Evolutionary conservation across 1,140 invertebrate species (phyloP).

Genomic region (Zeugodacus cucurbitae): DNA sequence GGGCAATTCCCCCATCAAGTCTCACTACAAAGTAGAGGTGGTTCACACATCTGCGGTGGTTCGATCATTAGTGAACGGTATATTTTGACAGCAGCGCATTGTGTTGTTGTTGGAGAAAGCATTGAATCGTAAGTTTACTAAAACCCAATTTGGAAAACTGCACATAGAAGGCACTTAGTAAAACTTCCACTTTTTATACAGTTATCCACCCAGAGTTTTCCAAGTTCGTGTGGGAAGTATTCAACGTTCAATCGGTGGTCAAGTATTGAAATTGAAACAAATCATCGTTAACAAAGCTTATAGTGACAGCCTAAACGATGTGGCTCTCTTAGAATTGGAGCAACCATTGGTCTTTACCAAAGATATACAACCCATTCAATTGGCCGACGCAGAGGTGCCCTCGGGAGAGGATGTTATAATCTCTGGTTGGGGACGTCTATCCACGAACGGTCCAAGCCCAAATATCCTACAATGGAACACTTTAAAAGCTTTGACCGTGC

Average conservation of each 20-base stretch:
- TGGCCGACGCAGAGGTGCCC: constrained; percentile 50
- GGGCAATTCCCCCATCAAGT: constrained; percentile 55
- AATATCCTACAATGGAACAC: constrained; percentile 52
- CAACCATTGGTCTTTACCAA: constrained; percentile 48
- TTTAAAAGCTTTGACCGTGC: constrained; percentile 45
- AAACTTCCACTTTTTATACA: constrained; percentile 28
- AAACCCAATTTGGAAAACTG: not conserved
- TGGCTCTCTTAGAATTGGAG: constrained; percentile 56
- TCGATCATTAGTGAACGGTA: constrained; percentile 45
- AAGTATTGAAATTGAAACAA: constrained; percentile 48
- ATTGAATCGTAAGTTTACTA: constrained; percentile 52
- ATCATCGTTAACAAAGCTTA: constrained; percentile 54
- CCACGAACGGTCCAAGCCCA: constrained; percentile 38
- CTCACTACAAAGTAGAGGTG: constrained; percentile 51
- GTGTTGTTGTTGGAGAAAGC: constrained; percentile 50
- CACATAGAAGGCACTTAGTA: no score
- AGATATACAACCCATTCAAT: constrained; percentile 51
- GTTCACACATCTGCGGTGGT: constrained; percentile 51
- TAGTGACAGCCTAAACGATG: constrained; percentile 49
- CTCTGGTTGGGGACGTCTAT: constrained; percentile 54
- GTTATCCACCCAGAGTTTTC: constrained; percentile 52
- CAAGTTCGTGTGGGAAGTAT: constrained; percentile 55
- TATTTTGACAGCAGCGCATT: constrained; percentile 55
- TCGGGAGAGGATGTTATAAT: constrained; percentile 47
- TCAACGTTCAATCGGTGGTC: constrained; percentile 55